Percentiles rank a stretch among this genome's conserved stretches.
These are phyloP conservation scores for Poecilia latipinna DNA, from an alignment of 2,113 vertebrate species.

Conservation along the genomic window DNA sequence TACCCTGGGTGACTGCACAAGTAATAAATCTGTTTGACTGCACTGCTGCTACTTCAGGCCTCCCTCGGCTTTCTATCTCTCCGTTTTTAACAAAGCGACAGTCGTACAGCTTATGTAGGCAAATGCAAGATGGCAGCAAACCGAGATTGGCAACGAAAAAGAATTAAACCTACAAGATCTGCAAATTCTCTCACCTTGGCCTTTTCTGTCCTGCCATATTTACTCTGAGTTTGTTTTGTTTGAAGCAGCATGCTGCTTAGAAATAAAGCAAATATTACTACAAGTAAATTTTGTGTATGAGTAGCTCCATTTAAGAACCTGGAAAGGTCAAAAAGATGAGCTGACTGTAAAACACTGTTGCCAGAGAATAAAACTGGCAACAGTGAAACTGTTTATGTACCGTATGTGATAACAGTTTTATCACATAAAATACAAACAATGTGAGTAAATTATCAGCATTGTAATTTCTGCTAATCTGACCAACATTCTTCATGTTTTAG, in stretches of 20 bases:
- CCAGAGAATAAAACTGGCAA: no score
- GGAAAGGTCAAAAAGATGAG: no score
- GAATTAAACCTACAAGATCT: conserved; percentile 38
- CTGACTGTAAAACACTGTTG: no score
- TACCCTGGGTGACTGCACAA: conserved; percentile 77
- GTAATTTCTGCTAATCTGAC: no score
- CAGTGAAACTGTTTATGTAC: no score
- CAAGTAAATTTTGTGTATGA: no score
- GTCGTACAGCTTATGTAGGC: conserved; percentile 17
- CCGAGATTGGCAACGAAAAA: conserved; percentile 51
- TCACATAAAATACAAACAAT: no score
- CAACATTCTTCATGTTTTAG: no score
- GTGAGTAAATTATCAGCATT: no score
- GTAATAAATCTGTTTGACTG: conserved; percentile 70
- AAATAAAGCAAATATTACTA: no score
- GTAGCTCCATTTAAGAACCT: no score
- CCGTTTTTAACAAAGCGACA: conserved; percentile 20
- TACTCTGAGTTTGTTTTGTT: conserved; percentile 45
- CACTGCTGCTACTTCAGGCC: conserved; percentile 55
- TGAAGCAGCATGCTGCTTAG: conserved; percentile 21
- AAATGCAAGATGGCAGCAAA: conserved; percentile 55
- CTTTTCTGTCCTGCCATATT: conserved; percentile 33
- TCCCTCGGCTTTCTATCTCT: conserved; percentile 31
- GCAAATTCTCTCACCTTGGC: conserved; percentile 32
- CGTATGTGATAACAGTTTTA: no score